Conservation (phyloP, 2,888 invertebrate species). For the Lepetodrilus schrolli region DNA sequence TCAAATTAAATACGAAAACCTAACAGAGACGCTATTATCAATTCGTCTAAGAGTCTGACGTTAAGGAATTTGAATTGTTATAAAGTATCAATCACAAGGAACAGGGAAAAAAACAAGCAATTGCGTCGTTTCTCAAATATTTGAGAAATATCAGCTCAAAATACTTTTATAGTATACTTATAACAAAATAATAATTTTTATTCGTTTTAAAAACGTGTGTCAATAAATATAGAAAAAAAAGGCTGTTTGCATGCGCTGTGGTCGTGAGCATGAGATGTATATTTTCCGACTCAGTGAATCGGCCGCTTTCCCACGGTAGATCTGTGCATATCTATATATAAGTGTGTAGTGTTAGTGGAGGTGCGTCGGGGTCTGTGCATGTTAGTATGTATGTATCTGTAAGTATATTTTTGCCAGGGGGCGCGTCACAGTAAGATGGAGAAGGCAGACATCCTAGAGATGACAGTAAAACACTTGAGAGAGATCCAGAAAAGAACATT, state of each 20-base stretch:
- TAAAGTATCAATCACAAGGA: background rate
- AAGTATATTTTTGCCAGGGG: conserved; percentile 81
- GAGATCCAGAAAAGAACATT: conserved; percentile 78
- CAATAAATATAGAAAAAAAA: too few relatives aligned
- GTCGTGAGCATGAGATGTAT: too few relatives aligned
- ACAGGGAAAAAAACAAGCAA: too few relatives aligned
- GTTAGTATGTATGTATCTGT: conserved; percentile 7
- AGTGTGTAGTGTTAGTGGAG: background rate
- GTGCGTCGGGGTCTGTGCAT: background rate
- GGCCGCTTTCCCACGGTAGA: conserved; percentile 8
- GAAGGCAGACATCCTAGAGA: conserved; percentile 96
- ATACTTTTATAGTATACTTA: too few relatives aligned
- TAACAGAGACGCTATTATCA: too few relatives aligned
- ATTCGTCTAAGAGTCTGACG: too few relatives aligned
- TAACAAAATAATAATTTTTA: too few relatives aligned
- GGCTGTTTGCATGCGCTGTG: too few relatives aligned
- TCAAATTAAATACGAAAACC: background rate
- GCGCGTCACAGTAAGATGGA: conserved; percentile 95
- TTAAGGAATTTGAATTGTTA: background rate
- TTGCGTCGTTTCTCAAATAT: too few relatives aligned
- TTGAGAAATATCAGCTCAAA: too few relatives aligned
- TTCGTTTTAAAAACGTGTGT: too few relatives aligned
- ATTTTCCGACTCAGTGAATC: too few relatives aligned
- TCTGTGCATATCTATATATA: background rate
- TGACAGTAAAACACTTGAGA: conserved; percentile 95